A percentile compares a stretch with the other conserved stretches of the same genome.
phyloP scores from a whole-genome alignment of 2,797 vertebrate genomes.

The Falco berigora region DNA sequence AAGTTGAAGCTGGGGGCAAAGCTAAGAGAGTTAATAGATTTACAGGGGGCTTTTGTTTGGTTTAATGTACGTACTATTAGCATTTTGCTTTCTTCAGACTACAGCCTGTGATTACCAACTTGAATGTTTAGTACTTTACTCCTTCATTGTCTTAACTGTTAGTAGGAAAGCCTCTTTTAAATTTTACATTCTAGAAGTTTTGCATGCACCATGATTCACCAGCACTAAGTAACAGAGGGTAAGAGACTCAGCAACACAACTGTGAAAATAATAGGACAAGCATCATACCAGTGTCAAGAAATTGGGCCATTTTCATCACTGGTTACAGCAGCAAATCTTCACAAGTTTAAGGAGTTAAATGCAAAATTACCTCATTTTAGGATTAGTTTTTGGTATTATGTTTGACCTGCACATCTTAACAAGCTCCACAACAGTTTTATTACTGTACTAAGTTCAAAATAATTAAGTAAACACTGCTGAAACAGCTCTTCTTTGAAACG shows the following conservation, averaged over 20 bases:
- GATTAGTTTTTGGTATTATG: background rate
- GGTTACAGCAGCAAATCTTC: background rate
- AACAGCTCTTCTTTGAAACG: background rate
- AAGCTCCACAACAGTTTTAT: background rate
- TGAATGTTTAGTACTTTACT: background rate
- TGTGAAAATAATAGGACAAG: background rate
- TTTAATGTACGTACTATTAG: background rate
- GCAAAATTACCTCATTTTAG: background rate
- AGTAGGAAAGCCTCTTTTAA: background rate
- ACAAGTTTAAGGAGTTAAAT: background rate
- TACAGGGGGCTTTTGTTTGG: background rate
- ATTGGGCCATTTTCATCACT: background rate
- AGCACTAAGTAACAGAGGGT: background rate
- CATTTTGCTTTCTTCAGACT: background rate
- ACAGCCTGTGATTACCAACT: background rate
- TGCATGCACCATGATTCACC: background rate
- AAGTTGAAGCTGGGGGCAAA: background rate
- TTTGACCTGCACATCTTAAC: background rate
- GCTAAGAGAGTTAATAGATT: background rate
- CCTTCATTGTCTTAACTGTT: background rate
- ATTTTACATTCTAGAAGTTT: background rate
- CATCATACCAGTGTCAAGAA: background rate
- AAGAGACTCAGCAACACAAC: background rate
- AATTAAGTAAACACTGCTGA: background rate
- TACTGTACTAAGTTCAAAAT: background rate